Base-by-base conservation (phyloP, 2,888 invertebrate genomes). In the Folsomia candida region DNA sequence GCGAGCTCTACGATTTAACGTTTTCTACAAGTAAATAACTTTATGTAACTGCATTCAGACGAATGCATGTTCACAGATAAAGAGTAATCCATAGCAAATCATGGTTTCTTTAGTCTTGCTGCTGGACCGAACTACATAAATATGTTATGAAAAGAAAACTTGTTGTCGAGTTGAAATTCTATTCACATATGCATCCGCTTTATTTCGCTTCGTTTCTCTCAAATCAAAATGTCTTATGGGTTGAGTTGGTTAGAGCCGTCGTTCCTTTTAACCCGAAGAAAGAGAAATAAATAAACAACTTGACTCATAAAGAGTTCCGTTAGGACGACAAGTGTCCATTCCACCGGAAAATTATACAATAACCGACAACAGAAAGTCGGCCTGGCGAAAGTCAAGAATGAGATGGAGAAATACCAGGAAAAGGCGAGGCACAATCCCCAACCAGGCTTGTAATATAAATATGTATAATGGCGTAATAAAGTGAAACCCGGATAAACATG, bases 221-320 rank as follows among this genome's bases (percentile, higher is more conserved):
- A 54, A 37, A 37, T 37, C 37, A 37, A 14, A 37, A 14, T 14
- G 37, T 14, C 37, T 37, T 37, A 37, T 37, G n/a, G n/a, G n/a
- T 37, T 14, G 14, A 37, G 37, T 37, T 37, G 37, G 14, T 14
- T 37, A n/a, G 37, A 37, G 37, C n/a, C 37, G 37, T 37, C 37
- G 37, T 54, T 54, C n/a, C 6, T 20, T 54, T 4, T 6, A 22
- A 18, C 54, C 18, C 20, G 22, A 22, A 54, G 54, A 54, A 54
- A 54, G 54, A 54, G 54, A 54, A 54, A 54, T 54, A 54, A 54
- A 54, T 54, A 54, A 54, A 54, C 54, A 54, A 54, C 54, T 20
- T 18, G 54, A 22, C 54, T 54, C 54, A 54, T 54, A 54, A 54
- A 54, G 4, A 20, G 20, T 54, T 54, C 22, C 54, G 54, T 6